A percentile compares a stretch with the other conserved stretches of the same genome.
Evolutionary conservation across 2,888 invertebrate species (phyloP).

Genomic region (Loripinus fragilis): DNA sequence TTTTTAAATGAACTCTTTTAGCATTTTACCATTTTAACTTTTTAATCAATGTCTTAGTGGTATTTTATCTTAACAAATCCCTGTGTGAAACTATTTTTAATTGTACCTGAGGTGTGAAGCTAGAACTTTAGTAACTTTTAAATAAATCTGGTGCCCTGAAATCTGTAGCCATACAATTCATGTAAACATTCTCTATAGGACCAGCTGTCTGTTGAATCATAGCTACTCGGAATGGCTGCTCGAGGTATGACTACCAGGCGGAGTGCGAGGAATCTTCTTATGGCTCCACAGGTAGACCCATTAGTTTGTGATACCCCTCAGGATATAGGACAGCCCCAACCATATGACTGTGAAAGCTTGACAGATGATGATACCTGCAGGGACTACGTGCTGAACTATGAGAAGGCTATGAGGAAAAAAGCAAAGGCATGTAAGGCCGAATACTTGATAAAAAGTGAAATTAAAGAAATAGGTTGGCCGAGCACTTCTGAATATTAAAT

Average conservation of each 20-base stretch:
- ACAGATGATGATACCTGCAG: not conserved
- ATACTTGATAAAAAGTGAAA: not conserved
- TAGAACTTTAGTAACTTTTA: too few relatives aligned
- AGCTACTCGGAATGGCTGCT: not conserved
- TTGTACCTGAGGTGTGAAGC: too few relatives aligned
- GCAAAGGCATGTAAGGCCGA: not conserved
- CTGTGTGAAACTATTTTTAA: too few relatives aligned
- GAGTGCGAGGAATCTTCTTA: not conserved
- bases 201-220: not conserved
- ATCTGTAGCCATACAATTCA: not conserved
- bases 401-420: not conserved
- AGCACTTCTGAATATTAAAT: not conserved
- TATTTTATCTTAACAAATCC: too few relatives aligned
- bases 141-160: too few relatives aligned
- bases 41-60: too few relatives aligned
- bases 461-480: not conserved
- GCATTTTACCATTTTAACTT: too few relatives aligned
- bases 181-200: not conserved
- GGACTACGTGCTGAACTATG: not conserved
- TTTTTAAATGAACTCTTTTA: too few relatives aligned
- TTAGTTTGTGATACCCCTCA: too few relatives aligned
- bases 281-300: not conserved
- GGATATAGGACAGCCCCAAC: too few relatives aligned
- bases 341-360: not conserved
- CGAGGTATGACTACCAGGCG: not conserved